Evolutionary conservation across 2,113 vertebrate species (phyloP), one percentile per base, ranked within the genome.

Genomic region (human (Homo sapiens)): DNA sequence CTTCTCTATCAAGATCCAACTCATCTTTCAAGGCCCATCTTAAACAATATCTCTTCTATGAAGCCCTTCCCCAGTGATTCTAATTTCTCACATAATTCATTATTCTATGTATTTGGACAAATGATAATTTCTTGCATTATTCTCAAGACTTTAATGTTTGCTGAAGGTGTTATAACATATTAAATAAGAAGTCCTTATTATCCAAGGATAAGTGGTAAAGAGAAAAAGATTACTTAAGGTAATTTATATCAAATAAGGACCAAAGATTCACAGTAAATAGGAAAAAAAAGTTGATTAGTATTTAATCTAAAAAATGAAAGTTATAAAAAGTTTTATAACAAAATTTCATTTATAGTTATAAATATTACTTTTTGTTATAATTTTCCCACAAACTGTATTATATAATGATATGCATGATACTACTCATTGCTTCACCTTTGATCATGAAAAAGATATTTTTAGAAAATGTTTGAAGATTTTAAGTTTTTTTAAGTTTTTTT

Each of bases 241-340:
- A 82, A 95, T 50, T 91, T 89, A 90, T 17, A 83, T 85, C 17
- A 79, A 52, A 50, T 52, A 95, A 94, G 10, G 17, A 92, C 10
- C 79, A 96, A 95, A 90, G 16, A 16, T 94, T 78, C 72, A 94
- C 7, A 78, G 40, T 52, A 68, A 92, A 79, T 70, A 78, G 16
- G 55, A 55, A 55, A 78, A 81, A 55, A 78, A 81, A 66, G 22
- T 61, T 80, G 32, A 64, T 45, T 90, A 35, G 66, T 48, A 68
- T 7, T 88, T 94, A 87, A 80, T 52, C 50, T 90, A 82, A 95
- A 72, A 78, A 72, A 73, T 4, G 32, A 68, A 95, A 82, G 1
- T 95, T 83, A 90, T 83, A 52, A 89, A 92, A 40, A 93, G 59
- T 64, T 96, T 91, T 81, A 35, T 43, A 93, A 82, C 8, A 87